Base-by-base conservation (phyloP, 2,113 vertebrate species). In the Mesoclemmys tuberculata region DNA sequence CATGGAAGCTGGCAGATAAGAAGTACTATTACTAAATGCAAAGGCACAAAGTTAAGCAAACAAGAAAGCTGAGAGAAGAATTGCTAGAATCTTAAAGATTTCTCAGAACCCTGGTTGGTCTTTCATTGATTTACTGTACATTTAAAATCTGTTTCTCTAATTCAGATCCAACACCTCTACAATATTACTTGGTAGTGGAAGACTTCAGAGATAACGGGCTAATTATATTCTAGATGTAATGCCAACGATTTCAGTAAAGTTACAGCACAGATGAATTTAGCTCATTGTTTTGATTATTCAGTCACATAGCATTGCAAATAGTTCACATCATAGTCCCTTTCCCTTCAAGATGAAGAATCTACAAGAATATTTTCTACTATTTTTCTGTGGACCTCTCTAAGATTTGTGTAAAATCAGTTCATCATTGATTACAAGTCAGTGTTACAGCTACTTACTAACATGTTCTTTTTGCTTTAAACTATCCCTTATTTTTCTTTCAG, bases 371-470 rank as follows among this genome's bases (percentile, higher is more conserved):
- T 12, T 68, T 31, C 5, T 61, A 38, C 35, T 38, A 38, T 71
- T 71, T 52, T 64, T 26, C 35, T 74, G 14, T 19, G n/a, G 68
- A 55, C 4, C 91, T 93, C 35, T 5, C 10, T 21, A 88, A 90
- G 22, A 55, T 84, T 89, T 88, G 22, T 64, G 46, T 21, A 46
- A 46, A 87, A 61, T 81, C 84, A 56, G 4, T 3, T 86, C 55
- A 49, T 55, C 3, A 94, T 38, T 95, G 21, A 29, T 38, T 91
- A 54, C 44, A 82, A 80, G 84, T 82, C 11, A 83, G 24, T 80
- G 46, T 91, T 44, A 58, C 44, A 56, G 29, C 49, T 89, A 44
- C 22, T 82, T 51, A 8, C 4, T 77, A 38, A 64, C 64, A n/a
- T 52, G 41, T 68, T 89, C 82, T 41, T 90, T 51, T 2, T 1